Percentiles rank a stretch among this genome's conserved stretches.
Evolutionary conservation across 2,113 vertebrate species (phyloP).

Genomic region (Neomonachus schauinslandi): DNA sequence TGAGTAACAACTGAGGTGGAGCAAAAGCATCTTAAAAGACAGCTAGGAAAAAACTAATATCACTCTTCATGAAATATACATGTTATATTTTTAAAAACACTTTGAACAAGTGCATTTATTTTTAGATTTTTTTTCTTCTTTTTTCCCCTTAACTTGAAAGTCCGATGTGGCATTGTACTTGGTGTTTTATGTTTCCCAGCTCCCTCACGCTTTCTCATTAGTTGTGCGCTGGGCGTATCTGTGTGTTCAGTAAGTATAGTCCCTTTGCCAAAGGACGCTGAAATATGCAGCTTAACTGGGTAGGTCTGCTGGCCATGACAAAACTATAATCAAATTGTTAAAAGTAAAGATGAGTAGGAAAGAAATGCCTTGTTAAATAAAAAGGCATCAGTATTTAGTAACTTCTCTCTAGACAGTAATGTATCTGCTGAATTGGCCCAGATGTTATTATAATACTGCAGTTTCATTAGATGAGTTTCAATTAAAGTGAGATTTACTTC

Average conservation of each 20-base stretch:
- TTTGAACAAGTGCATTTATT: not conserved
- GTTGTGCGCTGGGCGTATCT: not conserved
- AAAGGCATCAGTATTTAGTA: not conserved
- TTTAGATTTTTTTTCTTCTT: not conserved
- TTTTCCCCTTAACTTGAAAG: conserved; percentile 42
- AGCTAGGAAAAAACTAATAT: not conserved
- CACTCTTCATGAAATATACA: not conserved
- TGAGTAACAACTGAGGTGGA: conserved; percentile 57
- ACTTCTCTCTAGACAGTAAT: not conserved
- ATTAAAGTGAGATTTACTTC: conserved; percentile 45
- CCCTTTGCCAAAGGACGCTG: not conserved
- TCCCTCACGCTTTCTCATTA: not conserved
- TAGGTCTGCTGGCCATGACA: not conserved
- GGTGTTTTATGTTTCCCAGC: not conserved
- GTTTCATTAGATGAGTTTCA: conserved; percentile 25
- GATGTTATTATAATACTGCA: not conserved
- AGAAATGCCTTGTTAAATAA: conserved; percentile 20
- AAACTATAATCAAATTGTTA: not conserved
- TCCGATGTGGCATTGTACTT: not conserved
- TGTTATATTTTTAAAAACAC: conserved; percentile 44
- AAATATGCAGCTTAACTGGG: not conserved
- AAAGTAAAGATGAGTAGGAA: not conserved
- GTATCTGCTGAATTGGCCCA: conserved; percentile 20
- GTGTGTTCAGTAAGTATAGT: not conserved
- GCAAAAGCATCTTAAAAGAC: conserved; percentile 43